Evolutionary conservation across 2,797 vertebrate genomes (phyloP).

Genomic region (Melanogrammus aeglefinus): DNA sequence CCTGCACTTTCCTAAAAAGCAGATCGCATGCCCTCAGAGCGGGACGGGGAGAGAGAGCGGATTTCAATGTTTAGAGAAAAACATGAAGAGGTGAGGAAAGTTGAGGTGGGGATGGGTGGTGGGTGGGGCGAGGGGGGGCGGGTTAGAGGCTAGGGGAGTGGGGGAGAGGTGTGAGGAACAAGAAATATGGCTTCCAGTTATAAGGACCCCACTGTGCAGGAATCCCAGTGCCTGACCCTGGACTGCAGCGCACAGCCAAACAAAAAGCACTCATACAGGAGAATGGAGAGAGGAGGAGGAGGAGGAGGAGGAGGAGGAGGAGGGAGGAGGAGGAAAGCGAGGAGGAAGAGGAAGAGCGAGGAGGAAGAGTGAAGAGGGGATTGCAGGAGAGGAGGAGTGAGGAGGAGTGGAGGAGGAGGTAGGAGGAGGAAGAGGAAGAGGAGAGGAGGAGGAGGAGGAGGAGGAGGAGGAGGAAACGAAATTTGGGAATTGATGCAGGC

Average conservation of each 20-base stretch:
- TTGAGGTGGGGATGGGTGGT: conserved; percentile 60
- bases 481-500: conserved; percentile 80
- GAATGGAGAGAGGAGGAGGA: conserved; percentile 28
- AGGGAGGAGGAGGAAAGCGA: too few relatives aligned
- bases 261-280: conserved; percentile 61
- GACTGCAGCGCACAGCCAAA: conserved; percentile 59
- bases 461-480: conserved; percentile 63
- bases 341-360: too few relatives aligned
- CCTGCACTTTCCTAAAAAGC: conserved; percentile 52
- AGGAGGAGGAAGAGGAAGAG: too few relatives aligned
- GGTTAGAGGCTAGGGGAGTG: too few relatives aligned
- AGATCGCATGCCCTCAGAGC: conserved; percentile 61
- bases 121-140: neutral
- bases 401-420: too few relatives aligned
- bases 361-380: too few relatives aligned
- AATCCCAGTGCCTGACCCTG: conserved; percentile 61
- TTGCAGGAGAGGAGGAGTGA: too few relatives aligned
- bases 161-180: conserved; percentile 63
- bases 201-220: conserved; percentile 71
- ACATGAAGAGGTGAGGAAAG: conserved; percentile 51
- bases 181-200: conserved; percentile 69
- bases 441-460: too few relatives aligned
- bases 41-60: conserved; percentile 31
- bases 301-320: conserved; percentile 33
- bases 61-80: conserved; percentile 40